A percentile compares a stretch with the other conserved stretches of the same genome.
Evolutionary conservation across 1,140 invertebrate genomes (phyloP).

Genomic region (Galleria mellonella): DNA sequence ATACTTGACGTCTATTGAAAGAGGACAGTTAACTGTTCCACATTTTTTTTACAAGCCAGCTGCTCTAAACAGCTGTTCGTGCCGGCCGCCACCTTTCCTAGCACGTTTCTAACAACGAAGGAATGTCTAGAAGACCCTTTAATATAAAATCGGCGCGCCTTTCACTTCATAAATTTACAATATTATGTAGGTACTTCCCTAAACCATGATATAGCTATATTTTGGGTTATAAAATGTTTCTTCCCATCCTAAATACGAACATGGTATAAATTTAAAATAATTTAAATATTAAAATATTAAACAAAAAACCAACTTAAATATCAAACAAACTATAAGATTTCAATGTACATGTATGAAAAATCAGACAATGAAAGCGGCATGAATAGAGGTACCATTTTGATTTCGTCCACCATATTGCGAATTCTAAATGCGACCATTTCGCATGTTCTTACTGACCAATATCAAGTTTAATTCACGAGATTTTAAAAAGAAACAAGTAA

Average conservation of each 20-base stretch:
- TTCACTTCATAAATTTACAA: conserved; percentile 9
- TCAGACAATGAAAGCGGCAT: conserved; percentile 28
- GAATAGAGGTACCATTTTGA: conserved; percentile 68
- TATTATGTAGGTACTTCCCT: background rate
- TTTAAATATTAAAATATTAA: background rate
- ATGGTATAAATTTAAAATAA: too few relatives aligned
- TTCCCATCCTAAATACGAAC: background rate
- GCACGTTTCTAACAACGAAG: background rate
- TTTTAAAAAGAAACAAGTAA: background rate
- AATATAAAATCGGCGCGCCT: background rate
- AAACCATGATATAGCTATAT: background rate
- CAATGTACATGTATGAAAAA: conserved; percentile 9
- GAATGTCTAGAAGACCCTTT: background rate
- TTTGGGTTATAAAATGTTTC: background rate
- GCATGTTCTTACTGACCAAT: conserved; percentile 14
- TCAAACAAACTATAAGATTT: background rate
- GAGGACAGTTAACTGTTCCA: conserved; percentile 61
- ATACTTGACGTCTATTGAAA: conserved; percentile 39
- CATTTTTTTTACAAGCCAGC: conserved; percentile 60
- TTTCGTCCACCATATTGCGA: conserved; percentile 71
- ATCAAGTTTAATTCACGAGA: conserved; percentile 1
- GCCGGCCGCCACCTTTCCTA: conserved; percentile 34
- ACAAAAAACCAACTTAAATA: background rate
- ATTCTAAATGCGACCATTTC: conserved; percentile 61
- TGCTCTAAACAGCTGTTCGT: conserved; percentile 67